Percentiles rank a stretch among this genome's conserved stretches.
These are phyloP conservation scores for Carabus problematicus DNA, from an alignment of 2,888 invertebrate species.

Conservation along the genomic window DNA sequence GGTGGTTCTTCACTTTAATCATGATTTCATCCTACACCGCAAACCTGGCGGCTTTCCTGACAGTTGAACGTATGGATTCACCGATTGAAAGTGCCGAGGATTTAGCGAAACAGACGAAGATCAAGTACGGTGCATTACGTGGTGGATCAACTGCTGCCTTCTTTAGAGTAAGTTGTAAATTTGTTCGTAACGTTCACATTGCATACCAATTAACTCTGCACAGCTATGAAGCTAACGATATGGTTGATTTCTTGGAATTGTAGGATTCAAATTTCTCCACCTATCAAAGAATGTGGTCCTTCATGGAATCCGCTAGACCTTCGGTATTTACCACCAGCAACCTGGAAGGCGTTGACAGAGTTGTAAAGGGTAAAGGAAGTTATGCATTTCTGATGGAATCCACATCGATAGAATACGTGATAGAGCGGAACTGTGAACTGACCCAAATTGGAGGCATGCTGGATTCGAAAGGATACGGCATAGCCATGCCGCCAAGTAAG, in stretches of 20 bases:
- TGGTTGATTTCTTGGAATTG: constrained; percentile 47
- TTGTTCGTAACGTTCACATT: background rate
- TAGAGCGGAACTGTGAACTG: constrained; percentile 88
- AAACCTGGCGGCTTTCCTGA: constrained; percentile 92
- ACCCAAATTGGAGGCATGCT: constrained; percentile 91
- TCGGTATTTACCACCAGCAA: constrained; percentile 87
- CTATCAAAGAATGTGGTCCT: constrained; percentile 95
- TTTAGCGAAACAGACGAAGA: constrained; percentile 93
- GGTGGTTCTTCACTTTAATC: constrained; percentile 95
- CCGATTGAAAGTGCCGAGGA: constrained; percentile 97
- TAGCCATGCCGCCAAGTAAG: constrained; percentile 91
- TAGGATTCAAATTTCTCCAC: constrained; percentile 93
- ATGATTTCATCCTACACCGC: constrained; percentile 98
- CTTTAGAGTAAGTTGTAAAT: constrained; percentile 77
- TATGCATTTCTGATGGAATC: constrained; percentile 99
- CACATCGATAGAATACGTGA: constrained; percentile 93
- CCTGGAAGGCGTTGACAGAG: constrained; percentile 89
- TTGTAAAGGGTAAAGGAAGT: constrained; percentile 80
- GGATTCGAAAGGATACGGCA: constrained; percentile 95
- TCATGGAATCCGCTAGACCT: constrained; percentile 89
- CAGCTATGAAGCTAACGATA: background rate
- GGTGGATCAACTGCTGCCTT: constrained; percentile 95
- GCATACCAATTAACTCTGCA: background rate
- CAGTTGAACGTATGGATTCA: constrained; percentile 91
- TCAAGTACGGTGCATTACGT: constrained; percentile 93